phyloP scores from a whole-genome alignment of 2,888 invertebrate genomes.

The Hipparchia sbordonii region DNA sequence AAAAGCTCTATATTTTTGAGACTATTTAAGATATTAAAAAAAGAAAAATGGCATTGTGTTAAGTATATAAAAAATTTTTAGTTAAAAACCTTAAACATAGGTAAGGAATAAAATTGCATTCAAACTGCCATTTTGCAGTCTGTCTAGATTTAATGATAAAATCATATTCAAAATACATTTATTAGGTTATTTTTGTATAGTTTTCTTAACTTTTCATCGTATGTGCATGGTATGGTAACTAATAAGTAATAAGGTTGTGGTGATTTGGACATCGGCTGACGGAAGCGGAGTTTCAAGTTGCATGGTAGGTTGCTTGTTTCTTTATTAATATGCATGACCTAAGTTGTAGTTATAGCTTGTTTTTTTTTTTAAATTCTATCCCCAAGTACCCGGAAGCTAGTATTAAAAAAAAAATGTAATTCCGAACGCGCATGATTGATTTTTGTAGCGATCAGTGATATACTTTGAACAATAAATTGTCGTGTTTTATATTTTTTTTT shows the following conservation, averaged over 20 bases:
- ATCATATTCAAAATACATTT: not conserved
- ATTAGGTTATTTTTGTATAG: constrained; percentile 13
- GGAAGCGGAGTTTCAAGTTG: constrained; percentile 48
- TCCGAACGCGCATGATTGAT: not conserved
- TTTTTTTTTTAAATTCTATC: not conserved
- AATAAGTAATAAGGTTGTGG: constrained; percentile 37
- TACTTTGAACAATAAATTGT: too few relatives aligned
- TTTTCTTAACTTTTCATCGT: not conserved
- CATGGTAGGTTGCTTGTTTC: constrained; percentile 56
- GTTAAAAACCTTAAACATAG: too few relatives aligned
- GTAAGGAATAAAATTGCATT: too few relatives aligned
- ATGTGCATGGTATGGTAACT: constrained; percentile 31
- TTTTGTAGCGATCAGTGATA: not conserved
- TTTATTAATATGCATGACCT: constrained; percentile 23
- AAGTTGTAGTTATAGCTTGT: not conserved
- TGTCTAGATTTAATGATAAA: not conserved
- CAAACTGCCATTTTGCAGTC: too few relatives aligned
- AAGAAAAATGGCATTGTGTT: too few relatives aligned
- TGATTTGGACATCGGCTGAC: constrained; percentile 33
- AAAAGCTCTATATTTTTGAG: too few relatives aligned
- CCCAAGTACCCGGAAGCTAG: not conserved
- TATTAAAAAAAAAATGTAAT: not conserved
- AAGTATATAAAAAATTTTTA: too few relatives aligned
- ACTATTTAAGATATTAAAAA: too few relatives aligned
- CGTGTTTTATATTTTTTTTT: too few relatives aligned